Evolutionary conservation across 2,113 vertebrate genomes (phyloP).

Genomic region (Petrocephalus microphthalmus): DNA sequence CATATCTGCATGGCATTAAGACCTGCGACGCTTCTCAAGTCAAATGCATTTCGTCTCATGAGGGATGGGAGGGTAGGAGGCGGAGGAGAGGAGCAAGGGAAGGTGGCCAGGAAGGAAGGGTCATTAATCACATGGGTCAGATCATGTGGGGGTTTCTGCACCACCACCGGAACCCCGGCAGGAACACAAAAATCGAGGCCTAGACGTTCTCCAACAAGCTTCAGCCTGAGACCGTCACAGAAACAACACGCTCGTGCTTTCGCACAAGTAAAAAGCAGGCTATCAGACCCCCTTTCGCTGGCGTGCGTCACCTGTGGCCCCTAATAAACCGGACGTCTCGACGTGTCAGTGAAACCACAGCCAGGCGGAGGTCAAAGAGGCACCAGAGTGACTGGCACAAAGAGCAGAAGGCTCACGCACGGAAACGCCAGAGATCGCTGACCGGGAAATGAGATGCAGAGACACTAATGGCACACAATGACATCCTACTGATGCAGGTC

Average conservation of each 20-base stretch:
- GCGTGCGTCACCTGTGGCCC: neutral
- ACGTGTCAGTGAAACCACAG: neutral
- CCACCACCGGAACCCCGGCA: neutral
- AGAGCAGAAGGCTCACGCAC: neutral
- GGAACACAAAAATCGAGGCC: neutral
- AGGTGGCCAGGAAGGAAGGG: neutral
- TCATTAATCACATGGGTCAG: conserved; percentile 5
- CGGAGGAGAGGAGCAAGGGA: neutral
- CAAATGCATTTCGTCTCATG: neutral
- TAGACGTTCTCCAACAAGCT: neutral
- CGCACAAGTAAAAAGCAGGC: neutral
- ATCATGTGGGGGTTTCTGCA: neutral
- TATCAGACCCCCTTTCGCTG: neutral
- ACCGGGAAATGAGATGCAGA: neutral
- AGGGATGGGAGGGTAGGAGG: neutral
- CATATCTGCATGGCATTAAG: neutral
- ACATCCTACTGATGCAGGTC: neutral
- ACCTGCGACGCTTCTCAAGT: neutral
- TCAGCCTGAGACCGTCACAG: neutral
- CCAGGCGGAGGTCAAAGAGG: neutral
- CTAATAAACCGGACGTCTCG: neutral
- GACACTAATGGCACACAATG: neutral
- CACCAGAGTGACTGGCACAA: neutral
- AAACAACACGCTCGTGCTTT: neutral
- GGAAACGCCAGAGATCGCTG: neutral